phyloP scores from a whole-genome alignment of 2,888 invertebrate genomes.

The Tipula helvola region DNA sequence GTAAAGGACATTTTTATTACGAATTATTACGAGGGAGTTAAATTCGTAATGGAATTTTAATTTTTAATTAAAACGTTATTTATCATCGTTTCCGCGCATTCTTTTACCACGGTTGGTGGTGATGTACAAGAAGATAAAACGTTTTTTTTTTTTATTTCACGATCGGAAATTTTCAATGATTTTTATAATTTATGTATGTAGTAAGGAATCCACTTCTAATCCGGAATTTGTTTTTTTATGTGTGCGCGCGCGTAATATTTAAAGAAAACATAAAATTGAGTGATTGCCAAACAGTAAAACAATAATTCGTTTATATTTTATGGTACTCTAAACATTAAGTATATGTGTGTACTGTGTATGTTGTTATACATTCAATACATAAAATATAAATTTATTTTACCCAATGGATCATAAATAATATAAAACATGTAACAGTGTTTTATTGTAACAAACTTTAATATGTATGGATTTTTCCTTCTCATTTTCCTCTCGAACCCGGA shows the following conservation, averaged over 20 bases:
- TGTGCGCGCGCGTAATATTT: background rate
- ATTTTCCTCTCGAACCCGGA: background rate
- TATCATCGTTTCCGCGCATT: background rate
- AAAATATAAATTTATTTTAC: background rate
- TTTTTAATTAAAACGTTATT: background rate
- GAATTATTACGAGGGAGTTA: background rate
- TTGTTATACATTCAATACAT: background rate
- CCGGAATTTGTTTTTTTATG: background rate
- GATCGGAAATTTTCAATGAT: background rate
- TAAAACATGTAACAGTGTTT: background rate
- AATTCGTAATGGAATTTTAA: background rate
- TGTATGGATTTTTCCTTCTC: background rate
- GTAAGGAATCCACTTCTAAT: background rate
- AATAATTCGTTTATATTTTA: conserved; percentile 4
- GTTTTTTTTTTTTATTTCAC: background rate
- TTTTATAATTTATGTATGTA: background rate
- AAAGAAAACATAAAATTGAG: background rate
- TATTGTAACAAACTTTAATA: background rate
- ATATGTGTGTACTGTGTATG: background rate
- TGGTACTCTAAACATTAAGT: background rate
- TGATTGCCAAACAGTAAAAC: background rate
- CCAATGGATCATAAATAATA: background rate
- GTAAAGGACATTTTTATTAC: background rate
- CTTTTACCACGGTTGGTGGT: background rate
- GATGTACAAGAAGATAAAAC: background rate